These are phyloP conservation scores for Drosophila infuscata DNA, from an alignment of 2,888 invertebrate species.

Conservation along the genomic window DNA sequence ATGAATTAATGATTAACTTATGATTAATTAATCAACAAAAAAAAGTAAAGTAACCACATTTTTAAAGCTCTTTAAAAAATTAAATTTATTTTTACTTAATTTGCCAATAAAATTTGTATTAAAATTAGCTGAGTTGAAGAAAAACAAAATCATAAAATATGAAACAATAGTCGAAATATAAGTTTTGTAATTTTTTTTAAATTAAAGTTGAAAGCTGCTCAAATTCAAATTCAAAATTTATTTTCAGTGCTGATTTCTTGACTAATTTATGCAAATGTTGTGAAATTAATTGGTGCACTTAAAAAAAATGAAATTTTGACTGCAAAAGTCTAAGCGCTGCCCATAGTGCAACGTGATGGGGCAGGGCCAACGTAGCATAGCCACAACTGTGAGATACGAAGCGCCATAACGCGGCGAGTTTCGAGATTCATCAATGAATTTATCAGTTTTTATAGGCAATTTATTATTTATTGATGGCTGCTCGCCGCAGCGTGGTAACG, in stretches of 20 bases:
- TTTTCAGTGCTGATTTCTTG: neutral
- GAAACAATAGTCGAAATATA: neutral
- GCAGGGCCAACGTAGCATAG: conserved; percentile 4
- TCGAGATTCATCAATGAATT: conserved; percentile 75
- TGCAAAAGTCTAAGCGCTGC: neutral
- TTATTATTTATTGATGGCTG: conserved; percentile 77
- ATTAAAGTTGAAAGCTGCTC: neutral
- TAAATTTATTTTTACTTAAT: too few relatives aligned
- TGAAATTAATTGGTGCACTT: neutral
- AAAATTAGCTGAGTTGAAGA: neutral
- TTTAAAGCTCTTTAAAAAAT: too few relatives aligned
- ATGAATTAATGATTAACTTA: neutral
- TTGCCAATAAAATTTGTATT: neutral
- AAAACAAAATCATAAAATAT: neutral
- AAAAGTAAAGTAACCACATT: too few relatives aligned
- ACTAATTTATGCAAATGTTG: neutral
- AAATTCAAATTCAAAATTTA: neutral
- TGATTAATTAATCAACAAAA: neutral
- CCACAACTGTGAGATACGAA: conserved; percentile 47
- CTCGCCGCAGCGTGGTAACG: conserved; percentile 12
- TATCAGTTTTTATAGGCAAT: conserved; percentile 79
- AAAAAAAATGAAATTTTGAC: neutral
- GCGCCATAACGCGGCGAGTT: conserved; percentile 35
- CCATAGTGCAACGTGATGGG: neutral
- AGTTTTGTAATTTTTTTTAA: neutral